A percentile compares a stretch with the other conserved stretches of the same genome.
phyloP scores from a whole-genome alignment of 37 sponge, comb jelly and placozoan species.

The Axinella damicornis region DNA sequence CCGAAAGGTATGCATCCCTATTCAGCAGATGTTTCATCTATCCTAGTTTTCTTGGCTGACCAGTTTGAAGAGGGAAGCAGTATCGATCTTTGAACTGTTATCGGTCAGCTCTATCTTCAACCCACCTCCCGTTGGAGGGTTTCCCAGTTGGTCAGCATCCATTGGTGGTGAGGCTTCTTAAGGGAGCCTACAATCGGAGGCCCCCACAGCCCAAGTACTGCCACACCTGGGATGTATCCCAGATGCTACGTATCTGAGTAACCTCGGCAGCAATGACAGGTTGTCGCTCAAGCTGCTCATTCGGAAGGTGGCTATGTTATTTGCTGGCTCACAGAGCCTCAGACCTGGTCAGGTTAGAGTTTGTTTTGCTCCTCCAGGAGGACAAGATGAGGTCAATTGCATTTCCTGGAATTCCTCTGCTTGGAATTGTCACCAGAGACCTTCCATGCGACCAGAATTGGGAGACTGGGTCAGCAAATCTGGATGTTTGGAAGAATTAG shows the following conservation, averaged over 20 bases:
- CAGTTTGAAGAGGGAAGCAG: constrained; percentile 23
- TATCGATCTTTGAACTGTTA: constrained; percentile 19
- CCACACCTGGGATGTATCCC: no score
- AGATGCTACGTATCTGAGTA: no score
- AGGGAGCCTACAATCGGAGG: no score
- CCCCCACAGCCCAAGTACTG: no score
- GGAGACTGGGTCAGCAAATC: constrained; percentile 1
- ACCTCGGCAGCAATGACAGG: background rate
- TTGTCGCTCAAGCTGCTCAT: no score
- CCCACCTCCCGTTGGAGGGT: no score
- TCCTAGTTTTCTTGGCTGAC: no score
- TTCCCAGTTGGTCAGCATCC: no score
- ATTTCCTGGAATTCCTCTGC: constrained; percentile 12
- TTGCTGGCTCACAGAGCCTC: constrained; percentile 5
- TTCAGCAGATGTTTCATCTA: no score
- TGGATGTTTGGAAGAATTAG: constrained; percentile 10
- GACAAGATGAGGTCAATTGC: constrained; percentile 29
- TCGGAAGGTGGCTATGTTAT: background rate
- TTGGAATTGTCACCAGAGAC: constrained; percentile 23
- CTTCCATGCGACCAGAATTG: constrained; percentile 29
- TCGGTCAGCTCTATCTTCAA: no score
- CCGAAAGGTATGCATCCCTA: constrained; percentile 28
- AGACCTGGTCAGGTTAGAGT: constrained; percentile 14
- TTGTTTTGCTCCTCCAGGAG: constrained; percentile 30
- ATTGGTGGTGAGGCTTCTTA: no score